Percentiles rank a stretch among this genome's conserved stretches.
Conservation (phyloP, 64 coral and sea anemone species). For the Montipora efflorescens region DNA sequence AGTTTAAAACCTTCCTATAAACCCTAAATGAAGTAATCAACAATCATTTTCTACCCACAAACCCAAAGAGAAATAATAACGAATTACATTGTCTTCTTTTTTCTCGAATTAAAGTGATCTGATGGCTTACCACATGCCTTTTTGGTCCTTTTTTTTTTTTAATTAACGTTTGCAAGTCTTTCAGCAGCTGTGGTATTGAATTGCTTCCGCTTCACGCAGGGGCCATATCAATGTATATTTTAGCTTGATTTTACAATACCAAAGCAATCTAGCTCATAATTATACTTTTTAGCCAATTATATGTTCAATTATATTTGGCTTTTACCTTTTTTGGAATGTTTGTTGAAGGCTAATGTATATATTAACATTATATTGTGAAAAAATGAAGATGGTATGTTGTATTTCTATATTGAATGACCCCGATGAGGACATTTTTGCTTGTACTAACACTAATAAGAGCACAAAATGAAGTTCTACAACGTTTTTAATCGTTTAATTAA, state of each 20-base stretch:
- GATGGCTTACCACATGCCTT: neutral
- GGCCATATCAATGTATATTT: neutral
- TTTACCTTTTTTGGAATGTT: neutral
- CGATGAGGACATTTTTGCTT: neutral
- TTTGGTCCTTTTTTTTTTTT: no score
- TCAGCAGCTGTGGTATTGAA: neutral
- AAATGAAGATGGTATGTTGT: neutral
- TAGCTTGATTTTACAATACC: neutral
- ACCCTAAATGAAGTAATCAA: no score
- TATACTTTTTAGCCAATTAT: neutral
- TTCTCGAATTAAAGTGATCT: neutral
- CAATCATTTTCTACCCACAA: no score
- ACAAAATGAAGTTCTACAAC: neutral
- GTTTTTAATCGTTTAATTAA: neutral
- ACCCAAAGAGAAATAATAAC: neutral
- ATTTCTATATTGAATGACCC: neutral
- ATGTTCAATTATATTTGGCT: neutral
- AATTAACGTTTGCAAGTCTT: no score
- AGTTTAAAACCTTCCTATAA: no score
- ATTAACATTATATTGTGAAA: neutral
- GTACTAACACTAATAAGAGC: neutral
- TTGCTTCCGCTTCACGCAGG: neutral
- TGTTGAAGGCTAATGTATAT: neutral
- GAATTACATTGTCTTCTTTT: neutral
- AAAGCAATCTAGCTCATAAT: neutral